These are phyloP conservation scores for Bombus superbus DNA, from an alignment of 1,140 invertebrate genomes.

Conservation along the genomic window DNA sequence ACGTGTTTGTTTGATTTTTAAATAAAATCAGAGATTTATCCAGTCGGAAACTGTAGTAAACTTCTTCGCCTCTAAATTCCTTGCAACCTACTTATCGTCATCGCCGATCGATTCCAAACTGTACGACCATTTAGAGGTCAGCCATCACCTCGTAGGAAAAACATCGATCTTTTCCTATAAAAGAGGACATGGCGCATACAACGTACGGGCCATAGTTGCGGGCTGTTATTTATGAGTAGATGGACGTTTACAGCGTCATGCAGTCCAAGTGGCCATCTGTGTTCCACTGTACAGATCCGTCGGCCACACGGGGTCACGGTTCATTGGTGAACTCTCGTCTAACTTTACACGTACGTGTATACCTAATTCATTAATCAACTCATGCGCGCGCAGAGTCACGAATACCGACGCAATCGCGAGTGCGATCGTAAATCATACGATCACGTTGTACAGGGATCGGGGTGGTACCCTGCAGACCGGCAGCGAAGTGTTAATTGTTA, in stretches of 20 bases:
- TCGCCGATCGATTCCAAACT: neutral
- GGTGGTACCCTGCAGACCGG: neutral
- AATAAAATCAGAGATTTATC: no score
- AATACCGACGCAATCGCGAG: conserved; percentile 12
- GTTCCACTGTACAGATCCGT: neutral
- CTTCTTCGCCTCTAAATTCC: no score
- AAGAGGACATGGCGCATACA: neutral
- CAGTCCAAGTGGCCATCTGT: conserved; percentile 31
- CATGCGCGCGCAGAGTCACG: conserved; percentile 5
- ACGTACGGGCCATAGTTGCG: neutral
- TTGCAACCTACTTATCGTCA: no score
- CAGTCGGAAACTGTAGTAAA: no score
- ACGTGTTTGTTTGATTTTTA: no score
- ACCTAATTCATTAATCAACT: conserved; percentile 46
- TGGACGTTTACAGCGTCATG: conserved; percentile 40
- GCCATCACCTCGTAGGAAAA: neutral
- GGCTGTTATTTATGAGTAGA: conserved; percentile 5
- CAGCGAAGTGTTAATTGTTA: conserved; percentile 19
- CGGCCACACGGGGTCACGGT: conserved; percentile 11
- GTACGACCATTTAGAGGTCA: neutral
- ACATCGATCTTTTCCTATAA: conserved; percentile 13
- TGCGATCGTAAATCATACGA: conserved; percentile 43
- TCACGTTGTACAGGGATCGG: conserved; percentile 21
- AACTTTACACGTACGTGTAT: neutral
- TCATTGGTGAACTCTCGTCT: conserved; percentile 19